A percentile compares a stretch with the other conserved stretches of the same genome.
Evolutionary conservation across 2,113 vertebrate genomes (phyloP).

Genomic region (Barbus barbus): DNA sequence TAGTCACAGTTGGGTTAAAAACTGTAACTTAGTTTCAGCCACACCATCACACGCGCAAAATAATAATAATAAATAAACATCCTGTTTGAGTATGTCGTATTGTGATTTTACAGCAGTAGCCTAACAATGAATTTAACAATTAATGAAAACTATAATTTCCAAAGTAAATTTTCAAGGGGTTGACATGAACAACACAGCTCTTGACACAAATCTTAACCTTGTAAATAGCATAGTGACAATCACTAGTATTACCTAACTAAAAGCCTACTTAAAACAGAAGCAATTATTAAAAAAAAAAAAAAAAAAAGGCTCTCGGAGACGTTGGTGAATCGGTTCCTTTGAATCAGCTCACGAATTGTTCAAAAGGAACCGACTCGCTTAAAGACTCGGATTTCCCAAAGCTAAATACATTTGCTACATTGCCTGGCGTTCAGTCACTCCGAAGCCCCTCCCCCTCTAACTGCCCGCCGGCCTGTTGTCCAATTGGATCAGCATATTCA

Average conservation of each 20-base stretch:
- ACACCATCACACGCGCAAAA: too few relatives aligned
- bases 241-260: not conserved
- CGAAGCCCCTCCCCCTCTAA: slow-evolving; percentile 57
- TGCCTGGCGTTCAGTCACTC: slow-evolving; percentile 54
- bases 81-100: not conserved
- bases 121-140: not conserved
- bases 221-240: not conserved
- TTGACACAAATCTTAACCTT: not conserved
- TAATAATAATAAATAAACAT: too few relatives aligned
- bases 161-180: not conserved
- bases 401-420: slow-evolving; percentile 20
- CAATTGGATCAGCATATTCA: slow-evolving; percentile 69
- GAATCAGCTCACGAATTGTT: not conserved
- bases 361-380: not conserved
- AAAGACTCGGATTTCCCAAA: not conserved
- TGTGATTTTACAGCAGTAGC: not conserved
- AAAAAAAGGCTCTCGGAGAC: too few relatives aligned
- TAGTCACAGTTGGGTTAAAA: too few relatives aligned
- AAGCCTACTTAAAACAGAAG: not conserved
- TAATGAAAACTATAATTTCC: not conserved
- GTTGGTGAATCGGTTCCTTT: not conserved
- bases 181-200: not conserved
- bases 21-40: too few relatives aligned
- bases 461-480: slow-evolving; percentile 42
- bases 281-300: too few relatives aligned